These are phyloP conservation scores for Allacma fusca DNA, from an alignment of 2,888 invertebrate genomes.

Conservation along the genomic window DNA sequence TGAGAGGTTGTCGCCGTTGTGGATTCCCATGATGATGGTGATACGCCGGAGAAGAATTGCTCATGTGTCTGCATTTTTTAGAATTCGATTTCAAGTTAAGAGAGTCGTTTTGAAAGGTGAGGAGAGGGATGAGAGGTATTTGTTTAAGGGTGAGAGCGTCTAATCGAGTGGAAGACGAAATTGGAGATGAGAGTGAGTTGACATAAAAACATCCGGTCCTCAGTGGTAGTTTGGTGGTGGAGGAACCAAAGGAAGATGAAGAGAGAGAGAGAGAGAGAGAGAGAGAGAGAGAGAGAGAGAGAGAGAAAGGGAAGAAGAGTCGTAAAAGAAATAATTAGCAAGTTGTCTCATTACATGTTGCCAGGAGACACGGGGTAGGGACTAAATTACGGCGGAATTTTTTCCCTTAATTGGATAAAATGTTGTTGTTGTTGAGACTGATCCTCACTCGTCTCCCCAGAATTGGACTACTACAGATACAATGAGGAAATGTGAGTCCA, in stretches of 20 bases:
- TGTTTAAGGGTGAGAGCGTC: too few relatives aligned
- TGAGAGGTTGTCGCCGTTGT: too few relatives aligned
- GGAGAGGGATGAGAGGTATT: too few relatives aligned
- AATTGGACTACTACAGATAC: neutral
- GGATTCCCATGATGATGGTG: too few relatives aligned
- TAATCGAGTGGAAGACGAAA: neutral
- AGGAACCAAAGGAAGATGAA: too few relatives aligned
- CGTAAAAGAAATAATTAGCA: constrained; percentile 12
- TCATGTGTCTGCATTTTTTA: too few relatives aligned
- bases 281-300: neutral
- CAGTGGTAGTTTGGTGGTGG: too few relatives aligned
- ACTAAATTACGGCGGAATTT: neutral
- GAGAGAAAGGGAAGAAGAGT: neutral
- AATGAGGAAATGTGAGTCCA: constrained; percentile 6
- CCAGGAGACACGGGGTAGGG: neutral
- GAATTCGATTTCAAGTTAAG: too few relatives aligned
- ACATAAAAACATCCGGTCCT: neutral
- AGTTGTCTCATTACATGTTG: neutral
- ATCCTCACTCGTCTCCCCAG: neutral
- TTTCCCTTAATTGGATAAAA: constrained; percentile 23
- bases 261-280: neutral
- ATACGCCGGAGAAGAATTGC: too few relatives aligned
- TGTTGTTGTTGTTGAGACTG: neutral
- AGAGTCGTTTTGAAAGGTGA: too few relatives aligned
- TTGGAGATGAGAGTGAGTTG: constrained; percentile 16